Evolutionary conservation across 2,888 invertebrate genomes (phyloP).

Genomic region (Uropetala carovei): DNA sequence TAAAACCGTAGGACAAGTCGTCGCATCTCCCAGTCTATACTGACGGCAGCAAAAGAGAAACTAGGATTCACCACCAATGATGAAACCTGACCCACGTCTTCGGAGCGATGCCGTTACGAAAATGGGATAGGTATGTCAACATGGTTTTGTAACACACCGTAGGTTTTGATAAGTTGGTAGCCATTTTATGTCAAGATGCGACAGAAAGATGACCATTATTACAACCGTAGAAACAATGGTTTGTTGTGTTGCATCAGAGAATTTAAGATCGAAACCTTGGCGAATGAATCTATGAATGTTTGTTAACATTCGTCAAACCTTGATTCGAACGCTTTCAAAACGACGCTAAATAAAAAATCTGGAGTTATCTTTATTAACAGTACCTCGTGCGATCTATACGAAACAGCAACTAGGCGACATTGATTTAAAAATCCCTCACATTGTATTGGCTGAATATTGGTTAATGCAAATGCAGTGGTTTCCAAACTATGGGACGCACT

Average conservation of each 20-base stretch:
- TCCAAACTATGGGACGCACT: too few species aligned
- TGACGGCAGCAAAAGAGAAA: constrained; percentile 59
- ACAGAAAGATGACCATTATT: neutral
- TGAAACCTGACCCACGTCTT: constrained; percentile 56
- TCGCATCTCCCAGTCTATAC: neutral
- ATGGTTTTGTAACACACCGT: neutral
- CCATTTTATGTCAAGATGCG: neutral
- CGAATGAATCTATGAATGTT: neutral
- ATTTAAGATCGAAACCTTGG: neutral
- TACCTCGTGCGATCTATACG: too few species aligned
- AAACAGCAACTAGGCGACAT: too few species aligned
- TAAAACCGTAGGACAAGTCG: constrained; percentile 20
- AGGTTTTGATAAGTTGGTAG: neutral
- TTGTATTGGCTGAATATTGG: too few species aligned
- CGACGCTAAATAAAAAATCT: too few species aligned
- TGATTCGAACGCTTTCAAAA: too few species aligned
- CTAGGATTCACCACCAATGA: constrained; percentile 50
- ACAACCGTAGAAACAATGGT: neutral
- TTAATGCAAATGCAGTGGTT: too few species aligned
- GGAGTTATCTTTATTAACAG: too few species aligned
- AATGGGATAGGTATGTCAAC: constrained; percentile 35
- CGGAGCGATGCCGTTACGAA: constrained; percentile 51
- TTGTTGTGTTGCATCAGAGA: neutral
- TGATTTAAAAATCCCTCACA: too few species aligned
- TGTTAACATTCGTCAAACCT: neutral